Conservation (phyloP, 2,113 vertebrate species). For the Pseudonaja textilis region DNA sequence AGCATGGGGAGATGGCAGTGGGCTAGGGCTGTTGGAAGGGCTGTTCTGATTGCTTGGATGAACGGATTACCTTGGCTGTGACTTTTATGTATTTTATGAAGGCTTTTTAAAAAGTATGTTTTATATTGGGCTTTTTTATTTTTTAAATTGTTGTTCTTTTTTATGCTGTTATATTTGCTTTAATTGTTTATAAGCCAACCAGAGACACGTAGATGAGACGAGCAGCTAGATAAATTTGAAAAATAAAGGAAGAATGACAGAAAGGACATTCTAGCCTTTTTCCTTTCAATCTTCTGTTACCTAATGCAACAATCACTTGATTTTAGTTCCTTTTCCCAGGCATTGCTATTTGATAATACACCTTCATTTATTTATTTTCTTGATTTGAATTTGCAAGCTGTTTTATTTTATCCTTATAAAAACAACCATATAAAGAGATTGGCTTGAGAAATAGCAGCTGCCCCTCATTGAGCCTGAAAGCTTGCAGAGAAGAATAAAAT, state of each 20-base stretch:
- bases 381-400: neutral
- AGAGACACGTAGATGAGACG: neutral
- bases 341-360: neutral
- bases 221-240: neutral
- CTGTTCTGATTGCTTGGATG: neutral
- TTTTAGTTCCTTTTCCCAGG: neutral
- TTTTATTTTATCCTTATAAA: neutral
- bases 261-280: neutral
- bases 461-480: neutral
- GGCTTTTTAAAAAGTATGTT: neutral
- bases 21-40: neutral
- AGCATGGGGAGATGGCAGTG: neutral
- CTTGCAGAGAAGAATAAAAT: neutral
- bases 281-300: neutral
- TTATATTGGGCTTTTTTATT: neutral
- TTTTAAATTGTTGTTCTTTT: neutral
- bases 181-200: neutral
- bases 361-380: neutral
- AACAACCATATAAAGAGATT: neutral
- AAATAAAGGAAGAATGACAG: neutral
- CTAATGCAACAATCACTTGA: neutral
- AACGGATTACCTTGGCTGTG: neutral
- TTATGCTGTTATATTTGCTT: neutral
- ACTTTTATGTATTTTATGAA: neutral
- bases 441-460: neutral